Evolutionary conservation across 2,113 vertebrate species (phyloP).

Genomic region (Chloroceryle aenea): DNA sequence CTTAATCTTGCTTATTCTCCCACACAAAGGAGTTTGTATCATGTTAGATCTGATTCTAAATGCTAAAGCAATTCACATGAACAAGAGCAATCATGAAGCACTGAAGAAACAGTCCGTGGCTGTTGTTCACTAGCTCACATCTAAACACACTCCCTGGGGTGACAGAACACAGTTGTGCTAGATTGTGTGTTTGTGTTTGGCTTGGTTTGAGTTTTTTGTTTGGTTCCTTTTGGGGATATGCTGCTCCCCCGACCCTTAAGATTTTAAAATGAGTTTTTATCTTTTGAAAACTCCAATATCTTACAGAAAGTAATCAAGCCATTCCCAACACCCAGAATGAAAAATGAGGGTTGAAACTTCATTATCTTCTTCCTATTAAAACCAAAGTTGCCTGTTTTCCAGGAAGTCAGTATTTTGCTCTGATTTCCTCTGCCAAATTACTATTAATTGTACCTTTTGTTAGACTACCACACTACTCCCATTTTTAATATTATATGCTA

Average conservation of each 20-base stretch:
- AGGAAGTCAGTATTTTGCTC: neutral
- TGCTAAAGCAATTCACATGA: neutral
- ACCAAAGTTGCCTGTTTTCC: neutral
- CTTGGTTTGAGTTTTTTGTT: neutral
- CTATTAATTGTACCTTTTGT: neutral
- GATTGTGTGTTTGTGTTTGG: neutral
- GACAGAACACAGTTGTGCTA: neutral
- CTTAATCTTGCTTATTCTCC: constrained; percentile 36
- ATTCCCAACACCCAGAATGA: neutral
- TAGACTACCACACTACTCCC: neutral
- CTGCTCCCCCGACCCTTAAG: neutral
- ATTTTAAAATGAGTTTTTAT: neutral
- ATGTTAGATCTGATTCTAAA: neutral
- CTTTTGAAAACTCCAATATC: neutral
- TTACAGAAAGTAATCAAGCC: neutral
- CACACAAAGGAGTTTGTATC: neutral
- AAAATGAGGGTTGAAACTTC: neutral
- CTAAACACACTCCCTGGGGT: neutral
- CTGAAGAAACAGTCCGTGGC: neutral
- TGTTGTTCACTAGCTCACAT: neutral
- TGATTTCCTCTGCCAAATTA: neutral
- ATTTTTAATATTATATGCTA: neutral
- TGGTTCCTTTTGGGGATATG: neutral
- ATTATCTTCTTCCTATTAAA: neutral
- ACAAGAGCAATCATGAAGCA: neutral